Evolutionary conservation across 2,797 vertebrate species (phyloP), one percentile per base, ranked within the genome.

Genomic region (Notolepis coatsorum): DNA sequence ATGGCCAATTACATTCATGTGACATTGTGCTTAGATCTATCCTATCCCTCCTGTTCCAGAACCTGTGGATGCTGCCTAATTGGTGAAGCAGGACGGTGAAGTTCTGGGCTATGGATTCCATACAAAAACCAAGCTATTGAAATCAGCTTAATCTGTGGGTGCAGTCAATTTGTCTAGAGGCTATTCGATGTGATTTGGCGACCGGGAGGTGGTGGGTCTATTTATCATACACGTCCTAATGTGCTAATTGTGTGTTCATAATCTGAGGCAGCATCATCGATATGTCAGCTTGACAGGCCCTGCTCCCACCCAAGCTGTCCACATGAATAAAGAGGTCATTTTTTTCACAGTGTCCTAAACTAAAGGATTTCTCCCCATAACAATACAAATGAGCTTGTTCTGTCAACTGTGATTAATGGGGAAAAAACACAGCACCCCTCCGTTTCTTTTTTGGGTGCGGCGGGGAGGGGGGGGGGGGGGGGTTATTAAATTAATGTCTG

Each of bases 391-490:
- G 93, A 95, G 94, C 94, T 94, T 88, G 89, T 91, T 88, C 88
- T 95, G 93, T 93, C 94, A 93, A 88, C 88, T 90, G 88, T 96
- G 94, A 97, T 96, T 93, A 96, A 97, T 96, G 93, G 72, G n/a
- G n/a, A n/a, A 85, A 94, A 92, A 88, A 74, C 73, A 61, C 59
- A 68, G 46, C 33, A 58, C 48, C 52, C 55, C 15, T 46, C 20
- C 51, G 42, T 79, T 71, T 66, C 67, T 75, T 78, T 65, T 74
- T 68, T 67, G 49, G n/a, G n/a, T n/a, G n/a, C n/a, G n/a, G n/a
- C n/a, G n/a, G n/a, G n/a, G n/a, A n/a, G n/a, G n/a, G n/a, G n/a
- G n/a, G n/a, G n/a, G n/a, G n/a, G n/a, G n/a, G n/a, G n/a, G n/a
- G n/a, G 75, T 84, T 80, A 83, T 87, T 88, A 77, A 84, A 78